Percentiles rank a stretch among this genome's conserved stretches.
Evolutionary conservation across 2,888 invertebrate species (phyloP).

Genomic region (Creontiades dilutus): DNA sequence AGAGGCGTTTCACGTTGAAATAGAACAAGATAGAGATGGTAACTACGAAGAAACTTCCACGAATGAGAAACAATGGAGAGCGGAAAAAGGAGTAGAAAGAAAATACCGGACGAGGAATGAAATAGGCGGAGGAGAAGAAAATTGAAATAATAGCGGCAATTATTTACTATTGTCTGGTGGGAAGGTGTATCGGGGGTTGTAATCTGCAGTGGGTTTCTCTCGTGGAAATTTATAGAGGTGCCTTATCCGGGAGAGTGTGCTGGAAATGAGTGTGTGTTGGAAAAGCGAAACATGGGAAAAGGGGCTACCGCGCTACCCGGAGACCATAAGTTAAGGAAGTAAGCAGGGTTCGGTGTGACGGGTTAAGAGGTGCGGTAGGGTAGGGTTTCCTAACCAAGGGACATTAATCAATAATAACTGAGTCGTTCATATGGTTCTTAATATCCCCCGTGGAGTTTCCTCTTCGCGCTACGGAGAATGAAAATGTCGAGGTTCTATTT

Average conservation of each 20-base stretch:
- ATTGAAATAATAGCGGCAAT: slow-evolving; percentile 70
- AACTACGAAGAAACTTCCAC: background rate
- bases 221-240: slow-evolving; percentile 65
- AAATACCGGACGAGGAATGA: background rate
- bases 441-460: background rate
- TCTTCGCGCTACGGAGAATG: too few relatives aligned
- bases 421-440: background rate
- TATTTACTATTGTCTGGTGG: slow-evolving; percentile 66
- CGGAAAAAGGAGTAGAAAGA: background rate
- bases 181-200: slow-evolving; percentile 64
- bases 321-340: slow-evolving; percentile 64
- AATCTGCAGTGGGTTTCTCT: slow-evolving; percentile 65
- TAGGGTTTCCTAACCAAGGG: background rate
- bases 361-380: slow-evolving; percentile 30
- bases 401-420: slow-evolving; percentile 59
- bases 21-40: background rate
- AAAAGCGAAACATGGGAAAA: slow-evolving; percentile 48
- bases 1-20: background rate
- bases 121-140: slow-evolving; percentile 62
- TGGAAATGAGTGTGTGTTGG: slow-evolving; percentile 15
- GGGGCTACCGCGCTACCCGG: background rate
- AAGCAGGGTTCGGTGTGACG: slow-evolving; percentile 25
- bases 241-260: slow-evolving; percentile 57
- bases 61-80: background rate
- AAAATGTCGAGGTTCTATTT: too few relatives aligned